Conservation (phyloP, 2,888 invertebrate genomes). For the Clusia tigrina region DNA sequence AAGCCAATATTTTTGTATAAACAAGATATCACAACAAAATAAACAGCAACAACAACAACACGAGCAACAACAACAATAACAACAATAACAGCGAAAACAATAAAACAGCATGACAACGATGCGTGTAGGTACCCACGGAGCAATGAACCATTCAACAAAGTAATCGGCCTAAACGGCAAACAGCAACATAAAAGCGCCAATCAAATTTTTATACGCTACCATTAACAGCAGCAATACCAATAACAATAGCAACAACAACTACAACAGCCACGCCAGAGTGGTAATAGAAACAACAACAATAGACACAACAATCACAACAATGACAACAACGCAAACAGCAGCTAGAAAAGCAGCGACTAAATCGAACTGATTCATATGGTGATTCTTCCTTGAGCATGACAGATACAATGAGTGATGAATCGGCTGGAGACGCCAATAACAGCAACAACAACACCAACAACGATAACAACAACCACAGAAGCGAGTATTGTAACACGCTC, state of each 20-base stretch:
- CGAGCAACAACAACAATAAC: conserved; percentile 20
- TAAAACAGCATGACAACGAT: conserved; percentile 31
- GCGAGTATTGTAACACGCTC: too few relatives aligned
- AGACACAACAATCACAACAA: too few relatives aligned
- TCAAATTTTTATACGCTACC: conserved; percentile 29
- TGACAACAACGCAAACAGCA: conserved; percentile 12
- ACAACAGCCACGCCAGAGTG: conserved; percentile 26
- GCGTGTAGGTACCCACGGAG: too few relatives aligned
- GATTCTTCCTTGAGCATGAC: conserved; percentile 43
- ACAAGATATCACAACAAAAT: conserved; percentile 12
- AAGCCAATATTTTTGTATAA: neutral
- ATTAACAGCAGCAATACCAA: conserved; percentile 31
- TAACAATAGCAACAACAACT: conserved; percentile 31
- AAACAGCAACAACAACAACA: conserved; percentile 3
- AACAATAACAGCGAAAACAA: conserved; percentile 33
- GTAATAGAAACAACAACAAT: conserved; percentile 30
- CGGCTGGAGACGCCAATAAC: neutral
- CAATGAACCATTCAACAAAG: conserved; percentile 42
- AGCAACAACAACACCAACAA: neutral
- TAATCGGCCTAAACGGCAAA: conserved; percentile 17
- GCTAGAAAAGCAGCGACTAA: neutral
- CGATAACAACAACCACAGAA: neutral
- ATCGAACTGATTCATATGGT: neutral
- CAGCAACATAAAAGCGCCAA: conserved; percentile 48
- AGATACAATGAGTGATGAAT: conserved; percentile 20